These are phyloP conservation scores for Calycopis cecrops DNA, from an alignment of 1,140 invertebrate species.

Conservation along the genomic window DNA sequence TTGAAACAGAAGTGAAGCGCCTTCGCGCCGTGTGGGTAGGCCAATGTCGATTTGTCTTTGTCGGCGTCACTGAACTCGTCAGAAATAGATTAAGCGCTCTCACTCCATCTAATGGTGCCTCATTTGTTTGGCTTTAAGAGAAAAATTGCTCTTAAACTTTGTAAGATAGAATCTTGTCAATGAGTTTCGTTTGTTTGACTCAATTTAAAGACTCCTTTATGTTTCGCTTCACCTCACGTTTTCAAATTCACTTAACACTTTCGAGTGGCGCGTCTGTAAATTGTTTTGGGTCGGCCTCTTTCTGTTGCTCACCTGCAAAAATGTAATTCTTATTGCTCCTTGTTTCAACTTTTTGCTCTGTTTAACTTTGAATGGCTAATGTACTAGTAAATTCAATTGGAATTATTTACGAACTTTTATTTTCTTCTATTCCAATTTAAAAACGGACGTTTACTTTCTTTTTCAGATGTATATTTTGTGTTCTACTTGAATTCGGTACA, in stretches of 20 bases:
- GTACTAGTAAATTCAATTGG: constrained; percentile 30
- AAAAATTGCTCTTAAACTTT: constrained; percentile 72
- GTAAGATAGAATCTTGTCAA: constrained; percentile 65
- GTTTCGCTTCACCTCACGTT: constrained; percentile 33
- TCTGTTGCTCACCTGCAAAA: constrained; percentile 54
- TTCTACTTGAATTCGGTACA: too few relatives aligned
- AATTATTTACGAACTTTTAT: constrained; percentile 36
- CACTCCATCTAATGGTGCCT: constrained; percentile 73
- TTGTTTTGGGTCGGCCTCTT: constrained; percentile 51
- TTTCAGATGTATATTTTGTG: too few relatives aligned
- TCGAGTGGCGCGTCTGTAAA: constrained; percentile 45
- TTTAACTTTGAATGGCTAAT: constrained; percentile 39
- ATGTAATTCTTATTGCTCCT: constrained; percentile 43
- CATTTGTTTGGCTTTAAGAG: constrained; percentile 74
- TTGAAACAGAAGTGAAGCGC: constrained; percentile 71
- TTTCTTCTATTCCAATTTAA: constrained; percentile 19
- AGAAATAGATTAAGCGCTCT: constrained; percentile 75
- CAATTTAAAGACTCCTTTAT: constrained; percentile 43
- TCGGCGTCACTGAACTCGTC: constrained; percentile 74
- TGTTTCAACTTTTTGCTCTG: constrained; percentile 36
- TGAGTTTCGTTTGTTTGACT: constrained; percentile 66
- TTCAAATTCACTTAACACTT: constrained; percentile 58
- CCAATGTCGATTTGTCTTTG: constrained; percentile 74
- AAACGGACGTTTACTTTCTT: too few relatives aligned
- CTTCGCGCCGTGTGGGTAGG: constrained; percentile 71